phyloP scores from a whole-genome alignment of 1,140 invertebrate genomes.

The Polyergus mexicanus region DNA sequence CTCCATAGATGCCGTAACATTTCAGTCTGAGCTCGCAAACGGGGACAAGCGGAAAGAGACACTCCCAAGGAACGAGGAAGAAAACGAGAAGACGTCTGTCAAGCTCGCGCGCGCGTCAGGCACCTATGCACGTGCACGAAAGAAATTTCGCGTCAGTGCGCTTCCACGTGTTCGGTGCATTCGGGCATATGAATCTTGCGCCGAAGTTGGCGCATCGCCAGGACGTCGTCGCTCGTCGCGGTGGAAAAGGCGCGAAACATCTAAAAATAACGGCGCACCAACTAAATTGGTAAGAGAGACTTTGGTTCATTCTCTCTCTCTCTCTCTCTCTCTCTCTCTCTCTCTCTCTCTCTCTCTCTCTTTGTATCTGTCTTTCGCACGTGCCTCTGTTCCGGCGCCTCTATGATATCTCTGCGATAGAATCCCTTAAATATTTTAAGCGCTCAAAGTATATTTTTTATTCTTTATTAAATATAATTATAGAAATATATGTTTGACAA shows the following conservation, averaged over 20 bases:
- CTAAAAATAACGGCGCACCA: conserved; percentile 65
- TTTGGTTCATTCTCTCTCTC: background rate
- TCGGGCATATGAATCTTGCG: conserved; percentile 57
- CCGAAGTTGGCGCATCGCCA: conserved; percentile 65
- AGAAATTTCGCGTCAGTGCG: conserved; percentile 9
- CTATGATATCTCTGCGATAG: background rate
- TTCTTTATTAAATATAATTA: no score
- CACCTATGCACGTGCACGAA: conserved; percentile 44
- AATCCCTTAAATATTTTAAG: background rate
- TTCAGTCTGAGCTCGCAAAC: conserved; percentile 47
- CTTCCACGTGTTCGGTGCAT: conserved; percentile 60
- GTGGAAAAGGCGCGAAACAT: conserved; percentile 74
- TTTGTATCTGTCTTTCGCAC: background rate
- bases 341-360: no score
- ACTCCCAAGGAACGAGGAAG: conserved; percentile 71
- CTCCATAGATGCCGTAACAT: conserved; percentile 54
- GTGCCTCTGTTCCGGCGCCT: background rate
- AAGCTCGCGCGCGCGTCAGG: background rate
- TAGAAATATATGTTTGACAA: background rate
- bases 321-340: no score
- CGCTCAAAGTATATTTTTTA: no score
- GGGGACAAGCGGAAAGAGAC: conserved; percentile 67
- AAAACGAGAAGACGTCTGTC: conserved; percentile 42
- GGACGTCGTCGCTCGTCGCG: conserved; percentile 34
- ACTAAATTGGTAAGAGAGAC: conserved; percentile 23